These are phyloP conservation scores for Drepana arcuata DNA, from an alignment of 1,140 invertebrate genomes.

Conservation along the genomic window DNA sequence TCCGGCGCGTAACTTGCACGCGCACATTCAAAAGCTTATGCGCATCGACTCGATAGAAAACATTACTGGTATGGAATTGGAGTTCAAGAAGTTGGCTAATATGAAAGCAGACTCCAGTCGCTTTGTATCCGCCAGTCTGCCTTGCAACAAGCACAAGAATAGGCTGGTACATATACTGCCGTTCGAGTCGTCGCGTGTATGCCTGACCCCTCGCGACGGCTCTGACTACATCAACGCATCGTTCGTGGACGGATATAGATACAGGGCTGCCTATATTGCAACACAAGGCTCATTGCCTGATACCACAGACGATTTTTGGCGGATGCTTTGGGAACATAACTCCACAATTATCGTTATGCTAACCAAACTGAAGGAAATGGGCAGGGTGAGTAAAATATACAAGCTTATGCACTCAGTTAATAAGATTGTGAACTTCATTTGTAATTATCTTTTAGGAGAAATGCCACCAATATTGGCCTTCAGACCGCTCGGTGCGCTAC, in stretches of 20 bases:
- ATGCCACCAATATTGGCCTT: conserved; percentile 99
- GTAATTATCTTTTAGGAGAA: conserved; percentile 82
- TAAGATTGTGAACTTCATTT: conserved; percentile 8
- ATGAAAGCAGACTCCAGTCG: conserved; percentile 95
- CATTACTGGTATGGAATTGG: conserved; percentile 97
- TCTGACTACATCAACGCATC: conserved; percentile 99
- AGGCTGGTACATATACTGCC: conserved; percentile 97
- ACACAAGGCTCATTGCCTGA: conserved; percentile 97
- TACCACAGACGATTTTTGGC: conserved; percentile 98
- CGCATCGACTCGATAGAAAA: conserved; percentile 86
- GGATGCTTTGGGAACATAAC: conserved; percentile 99
- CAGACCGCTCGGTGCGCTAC: conserved; percentile 94
- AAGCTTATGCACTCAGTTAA: conserved; percentile 2
- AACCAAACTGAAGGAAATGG: conserved; percentile 97
- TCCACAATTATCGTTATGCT: conserved; percentile 99
- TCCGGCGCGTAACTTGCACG: conserved; percentile 91
- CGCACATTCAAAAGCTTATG: conserved; percentile 94
- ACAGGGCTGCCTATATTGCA: conserved; percentile 96
- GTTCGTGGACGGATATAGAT: conserved; percentile 95
- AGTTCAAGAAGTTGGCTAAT: conserved; percentile 97
- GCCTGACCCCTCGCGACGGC: conserved; percentile 94
- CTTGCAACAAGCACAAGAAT: conserved; percentile 99
- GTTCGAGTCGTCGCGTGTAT: conserved; percentile 96
- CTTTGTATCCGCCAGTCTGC: conserved; percentile 96
- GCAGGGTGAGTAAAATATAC: conserved; percentile 79